Percentiles rank a stretch among this genome's conserved stretches.
Conservation (phyloP, 2,113 vertebrate genomes). For the Corynorhinus townsendii region DNA sequence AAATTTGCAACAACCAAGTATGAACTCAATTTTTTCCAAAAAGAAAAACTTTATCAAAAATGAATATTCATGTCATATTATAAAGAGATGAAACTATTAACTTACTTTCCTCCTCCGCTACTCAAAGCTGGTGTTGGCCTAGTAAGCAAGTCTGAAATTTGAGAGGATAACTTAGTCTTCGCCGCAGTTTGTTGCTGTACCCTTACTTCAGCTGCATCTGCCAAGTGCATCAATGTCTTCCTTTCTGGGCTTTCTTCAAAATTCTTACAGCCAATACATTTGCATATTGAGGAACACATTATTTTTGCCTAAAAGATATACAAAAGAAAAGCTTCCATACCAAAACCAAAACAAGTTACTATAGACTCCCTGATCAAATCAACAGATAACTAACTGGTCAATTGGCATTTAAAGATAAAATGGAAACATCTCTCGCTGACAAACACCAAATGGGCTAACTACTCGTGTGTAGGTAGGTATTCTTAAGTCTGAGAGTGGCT, state of each 20-base stretch:
- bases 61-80: rapidly evolving
- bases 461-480: no score
- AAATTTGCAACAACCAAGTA: neutral
- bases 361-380: neutral
- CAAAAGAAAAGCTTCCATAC: slow-evolving; percentile 39
- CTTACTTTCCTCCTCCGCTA: slow-evolving; percentile 93
- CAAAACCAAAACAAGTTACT: slow-evolving; percentile 22
- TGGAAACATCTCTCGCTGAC: neutral
- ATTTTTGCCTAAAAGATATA: slow-evolving; percentile 92
- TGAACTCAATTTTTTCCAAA: neutral
- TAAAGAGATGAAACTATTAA: neutral
- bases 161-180: slow-evolving; percentile 97
- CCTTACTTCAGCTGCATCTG: slow-evolving; percentile 96
- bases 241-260: slow-evolving; percentile 98
- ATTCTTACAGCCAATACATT: slow-evolving; percentile 98
- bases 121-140: slow-evolving; percentile 89
- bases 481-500: neutral
- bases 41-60: neutral
- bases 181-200: slow-evolving; percentile 98
- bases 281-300: slow-evolving; percentile 99
- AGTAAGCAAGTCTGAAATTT: slow-evolving; percentile 96
- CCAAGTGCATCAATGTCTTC: slow-evolving; percentile 98
- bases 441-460: neutral
- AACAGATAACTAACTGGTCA: neutral
- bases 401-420: neutral